Percentiles rank a stretch among this genome's conserved stretches.
phyloP scores from a whole-genome alignment of 53 echinoderm and acorn worm species.

The Pentamera pediparva region DNA sequence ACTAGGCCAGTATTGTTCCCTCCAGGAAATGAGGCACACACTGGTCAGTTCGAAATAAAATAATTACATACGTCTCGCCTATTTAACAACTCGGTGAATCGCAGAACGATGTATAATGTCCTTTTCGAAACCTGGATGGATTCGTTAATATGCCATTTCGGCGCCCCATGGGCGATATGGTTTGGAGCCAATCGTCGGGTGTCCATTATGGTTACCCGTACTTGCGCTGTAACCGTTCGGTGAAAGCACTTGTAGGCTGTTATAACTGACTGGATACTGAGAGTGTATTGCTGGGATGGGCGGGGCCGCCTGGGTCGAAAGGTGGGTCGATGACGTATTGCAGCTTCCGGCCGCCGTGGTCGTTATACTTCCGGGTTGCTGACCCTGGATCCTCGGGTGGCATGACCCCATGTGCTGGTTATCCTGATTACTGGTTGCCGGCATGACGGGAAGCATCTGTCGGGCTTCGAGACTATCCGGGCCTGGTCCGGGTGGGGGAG shows the following conservation, averaged over 20 bases:
- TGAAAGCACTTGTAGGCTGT: conserved; percentile 89
- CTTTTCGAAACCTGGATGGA: not conserved
- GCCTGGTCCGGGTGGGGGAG: conserved; percentile 32
- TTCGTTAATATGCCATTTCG: conserved; percentile 82
- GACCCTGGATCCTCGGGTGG: conserved; percentile 65
- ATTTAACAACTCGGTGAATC: too few species aligned
- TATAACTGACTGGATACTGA: conserved; percentile 90
- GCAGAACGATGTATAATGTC: too few species aligned
- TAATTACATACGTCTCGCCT: too few species aligned
- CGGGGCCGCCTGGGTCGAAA: conserved; percentile 63
- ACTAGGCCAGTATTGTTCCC: too few species aligned
- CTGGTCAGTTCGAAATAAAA: too few species aligned
- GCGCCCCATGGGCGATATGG: conserved; percentile 98
- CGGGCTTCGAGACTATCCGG: conserved; percentile 54
- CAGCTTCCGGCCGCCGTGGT: conserved; percentile 64
- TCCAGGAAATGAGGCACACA: too few species aligned
- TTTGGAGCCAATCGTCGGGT: conserved; percentile 76
- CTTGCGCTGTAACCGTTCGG: conserved; percentile 98
- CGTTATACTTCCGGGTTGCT: conserved; percentile 54
- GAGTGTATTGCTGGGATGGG: conserved; percentile 78
- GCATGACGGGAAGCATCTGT: conserved; percentile 97
- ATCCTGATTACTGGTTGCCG: conserved; percentile 79
- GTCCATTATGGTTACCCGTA: conserved; percentile 64
- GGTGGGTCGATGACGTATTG: conserved; percentile 57
- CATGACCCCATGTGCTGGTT: conserved; percentile 58